Conservation (phyloP, 2,888 invertebrate species). For the Drosophila anomelani region DNA sequence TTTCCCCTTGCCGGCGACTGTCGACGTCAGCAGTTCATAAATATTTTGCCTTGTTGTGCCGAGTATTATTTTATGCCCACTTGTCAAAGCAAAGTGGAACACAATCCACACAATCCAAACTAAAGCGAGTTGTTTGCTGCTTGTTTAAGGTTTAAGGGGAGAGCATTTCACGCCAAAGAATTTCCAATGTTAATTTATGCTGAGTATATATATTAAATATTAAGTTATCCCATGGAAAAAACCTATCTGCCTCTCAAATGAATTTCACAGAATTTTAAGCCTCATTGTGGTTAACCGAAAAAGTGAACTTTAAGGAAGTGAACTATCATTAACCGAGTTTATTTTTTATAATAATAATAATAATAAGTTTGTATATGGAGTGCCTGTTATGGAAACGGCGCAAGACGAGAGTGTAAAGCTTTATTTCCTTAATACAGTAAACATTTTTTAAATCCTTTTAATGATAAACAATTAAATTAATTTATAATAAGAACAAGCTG, state of each 20-base stretch:
- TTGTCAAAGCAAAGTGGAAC: conserved; percentile 45
- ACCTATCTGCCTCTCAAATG: neutral
- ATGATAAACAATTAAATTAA: too few relatives aligned
- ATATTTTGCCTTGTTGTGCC: conserved; percentile 49
- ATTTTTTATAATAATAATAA: conserved; percentile 2
- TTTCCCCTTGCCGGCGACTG: conserved; percentile 34
- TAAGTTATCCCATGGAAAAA: too few relatives aligned
- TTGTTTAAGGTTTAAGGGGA: conserved; percentile 5
- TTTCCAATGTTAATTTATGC: neutral
- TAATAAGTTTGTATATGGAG: neutral
- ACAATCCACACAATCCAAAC: conserved; percentile 36
- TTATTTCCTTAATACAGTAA: too few relatives aligned
- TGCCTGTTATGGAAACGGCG: neutral
- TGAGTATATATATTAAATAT: neutral
- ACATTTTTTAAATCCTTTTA: too few relatives aligned
- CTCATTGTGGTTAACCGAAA: conserved; percentile 13
- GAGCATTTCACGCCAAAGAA: neutral
- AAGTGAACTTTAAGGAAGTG: conserved; percentile 9
- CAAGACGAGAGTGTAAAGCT: neutral
- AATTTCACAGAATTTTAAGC: neutral
- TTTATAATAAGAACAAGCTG: too few relatives aligned
- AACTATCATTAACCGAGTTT: conserved; percentile 7
- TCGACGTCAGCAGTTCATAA: conserved; percentile 69
- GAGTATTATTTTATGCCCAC: conserved; percentile 48
- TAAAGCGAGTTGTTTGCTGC: conserved; percentile 1